phyloP scores from a whole-genome alignment of 2,113 vertebrate genomes.

The Ifrita kowaldi region DNA sequence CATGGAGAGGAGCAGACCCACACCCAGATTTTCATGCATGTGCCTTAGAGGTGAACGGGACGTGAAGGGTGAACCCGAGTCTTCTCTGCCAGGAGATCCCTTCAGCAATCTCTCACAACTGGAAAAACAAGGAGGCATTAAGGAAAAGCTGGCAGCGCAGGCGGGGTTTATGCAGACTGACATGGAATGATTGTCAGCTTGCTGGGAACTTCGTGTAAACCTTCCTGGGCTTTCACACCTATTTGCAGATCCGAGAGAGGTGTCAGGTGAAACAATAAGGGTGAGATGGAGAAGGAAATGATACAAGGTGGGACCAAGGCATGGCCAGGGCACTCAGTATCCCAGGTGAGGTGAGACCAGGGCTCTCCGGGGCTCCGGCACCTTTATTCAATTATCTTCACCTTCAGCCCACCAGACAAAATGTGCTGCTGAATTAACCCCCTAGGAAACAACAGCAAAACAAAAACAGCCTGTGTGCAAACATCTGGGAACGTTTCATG shows the following conservation, averaged over 20 bases:
- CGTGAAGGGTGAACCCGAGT: background rate
- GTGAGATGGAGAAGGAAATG: background rate
- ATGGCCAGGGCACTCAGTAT: background rate
- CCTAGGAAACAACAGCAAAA: background rate
- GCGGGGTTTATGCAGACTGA: background rate
- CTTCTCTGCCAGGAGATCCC: background rate
- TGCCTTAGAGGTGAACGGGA: background rate
- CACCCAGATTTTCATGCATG: background rate
- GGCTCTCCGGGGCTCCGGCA: background rate
- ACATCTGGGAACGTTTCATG: rapidly evolving
- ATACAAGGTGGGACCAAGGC: background rate
- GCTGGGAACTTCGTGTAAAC: background rate
- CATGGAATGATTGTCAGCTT: background rate
- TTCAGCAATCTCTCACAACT: background rate
- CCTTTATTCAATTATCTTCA: background rate
- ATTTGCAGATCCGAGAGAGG: background rate
- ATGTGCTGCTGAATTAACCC: background rate
- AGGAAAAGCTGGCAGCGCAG: background rate
- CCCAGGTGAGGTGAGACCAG: background rate
- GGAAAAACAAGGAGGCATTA: background rate
- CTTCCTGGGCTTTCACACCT: background rate
- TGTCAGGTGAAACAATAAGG: background rate
- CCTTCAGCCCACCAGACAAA: background rate
- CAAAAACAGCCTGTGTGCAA: background rate
- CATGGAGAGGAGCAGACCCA: background rate